phyloP scores from a whole-genome alignment of 2,888 invertebrate species.

The Mellilla xanthometata region DNA sequence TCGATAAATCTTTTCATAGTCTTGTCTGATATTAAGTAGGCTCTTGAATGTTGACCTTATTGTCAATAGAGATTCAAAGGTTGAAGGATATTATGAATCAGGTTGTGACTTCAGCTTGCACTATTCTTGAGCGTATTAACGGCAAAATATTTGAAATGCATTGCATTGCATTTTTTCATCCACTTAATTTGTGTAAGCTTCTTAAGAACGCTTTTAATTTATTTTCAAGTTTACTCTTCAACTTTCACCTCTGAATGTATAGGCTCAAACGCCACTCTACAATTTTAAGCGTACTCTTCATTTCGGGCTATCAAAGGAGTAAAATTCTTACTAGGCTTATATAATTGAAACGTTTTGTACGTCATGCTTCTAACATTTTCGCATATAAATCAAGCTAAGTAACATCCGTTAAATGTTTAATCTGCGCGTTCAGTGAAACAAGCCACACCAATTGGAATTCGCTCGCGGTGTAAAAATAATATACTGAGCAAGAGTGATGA shows the following conservation, averaged over 20 bases:
- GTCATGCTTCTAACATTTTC: neutral
- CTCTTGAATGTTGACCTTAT: conserved; percentile 26
- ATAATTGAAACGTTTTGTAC: too few species aligned
- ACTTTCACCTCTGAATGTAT: too few species aligned
- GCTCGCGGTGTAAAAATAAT: conserved; percentile 34
- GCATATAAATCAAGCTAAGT: neutral
- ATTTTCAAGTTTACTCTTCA: too few species aligned
- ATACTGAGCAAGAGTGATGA: conserved; percentile 38
- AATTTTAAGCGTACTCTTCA: too few species aligned
- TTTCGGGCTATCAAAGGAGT: too few species aligned
- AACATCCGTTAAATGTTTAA: conserved; percentile 8
- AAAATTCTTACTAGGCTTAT: too few species aligned
- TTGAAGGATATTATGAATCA: conserved; percentile 23
- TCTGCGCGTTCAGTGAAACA: conserved; percentile 2
- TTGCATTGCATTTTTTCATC: conserved; percentile 8
- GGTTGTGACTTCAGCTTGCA: conserved; percentile 16
- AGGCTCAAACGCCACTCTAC: too few species aligned
- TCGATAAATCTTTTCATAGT: conserved; percentile 35
- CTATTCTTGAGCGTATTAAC: conserved; percentile 16
- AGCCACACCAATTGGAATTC: conserved; percentile 23
- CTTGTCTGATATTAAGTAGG: conserved; percentile 27
- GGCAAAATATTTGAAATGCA: too few species aligned
- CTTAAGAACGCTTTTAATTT: too few species aligned
- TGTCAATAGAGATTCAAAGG: conserved; percentile 20
- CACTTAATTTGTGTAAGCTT: too few species aligned